Base-by-base conservation (phyloP, 1,140 invertebrate species). In the Asbolus verrucosus region DNA sequence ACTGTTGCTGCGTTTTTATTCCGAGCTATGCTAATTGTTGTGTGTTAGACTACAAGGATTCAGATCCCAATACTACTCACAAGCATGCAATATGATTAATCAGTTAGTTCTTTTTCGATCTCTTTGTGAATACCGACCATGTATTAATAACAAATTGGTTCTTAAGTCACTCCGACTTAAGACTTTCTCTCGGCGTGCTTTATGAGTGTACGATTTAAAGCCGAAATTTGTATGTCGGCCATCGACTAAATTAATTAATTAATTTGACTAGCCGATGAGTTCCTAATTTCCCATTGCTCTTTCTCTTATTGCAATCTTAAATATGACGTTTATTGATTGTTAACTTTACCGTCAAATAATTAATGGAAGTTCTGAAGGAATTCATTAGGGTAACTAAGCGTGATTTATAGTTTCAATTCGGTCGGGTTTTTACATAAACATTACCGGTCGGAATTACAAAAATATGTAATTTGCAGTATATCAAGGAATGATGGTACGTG, bases 401-500 rank as follows among this genome's bases (percentile, higher is more conserved):
- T 38, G 36, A 39, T 38, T 62, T 62, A 38, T 62, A 36, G 14
- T 11, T 11, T 62, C 59, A 24, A 62, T 62, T 62, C 36, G 19
- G 31, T n/a, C 31, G 27, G 6, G 11, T 9, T 39, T 63, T 63
- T 63, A 41, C 36, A 62, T 62, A 39, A 63, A 63, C 33, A 24
- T 59, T 59, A 36, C 5, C 33, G 33, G 33, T n/a, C 14, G 46
- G 27, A n/a, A 54, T 54, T 54, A 54, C 46, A 54, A 54, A 54
- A 54, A 54, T 54, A 27, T 54, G 63, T 50, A 66, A 66, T 66
- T 66, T 66, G 63, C 63, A 66, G 30, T 66, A 66, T 50, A 66
- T 66, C 63, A 66, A 50, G 19, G 2, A 18, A 41, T 31, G 38
- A 46, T 65, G 27, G 9, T 43, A 46, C 16, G 21, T 46, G 30